Evolutionary conservation across 2,797 vertebrate species (phyloP), one percentile per base, ranked within the genome.

Genomic region (Paedocypris micromegethes): DNA sequence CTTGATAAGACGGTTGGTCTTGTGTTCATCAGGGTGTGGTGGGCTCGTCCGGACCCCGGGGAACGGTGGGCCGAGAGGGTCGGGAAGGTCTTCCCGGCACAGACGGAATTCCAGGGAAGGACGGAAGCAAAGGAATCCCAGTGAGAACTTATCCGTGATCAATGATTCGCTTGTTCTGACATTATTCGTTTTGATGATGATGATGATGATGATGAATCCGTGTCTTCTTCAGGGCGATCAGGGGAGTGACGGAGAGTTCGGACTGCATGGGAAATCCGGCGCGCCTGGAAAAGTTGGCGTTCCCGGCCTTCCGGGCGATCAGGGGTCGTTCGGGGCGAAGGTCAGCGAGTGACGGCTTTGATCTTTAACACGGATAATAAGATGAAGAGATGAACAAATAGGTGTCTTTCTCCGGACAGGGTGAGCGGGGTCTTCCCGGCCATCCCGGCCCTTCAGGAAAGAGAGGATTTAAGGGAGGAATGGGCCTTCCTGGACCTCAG

Each of bases 61-160:
- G 97, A 48, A 94, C 98, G 73, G 91, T 98, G 58, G 97, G 97
- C 63, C 90, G 93, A 77, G 95, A 96, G 72, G 97, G 97, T 2
- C 91, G 82, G 0, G 97, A 98, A 74, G 97, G 96, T 4, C 68
- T 83, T 0, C 82, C 90, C 1, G 97, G 97, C 4, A 64, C 82
- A 5, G 95, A 98, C 0, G 97, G 97, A 54, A 72, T 89, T 75
- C 90, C 88, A 0, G 97, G 95, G 73, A 93, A 92, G 78, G 94
- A 98, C 0, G 95, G 94, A 2, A 69, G 64, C 62, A 83, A 79
- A 60, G 97, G 96, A 73, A 78, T 86, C 64, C 89, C 82, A 86
- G 97, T 99, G 76, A 91, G 92, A 74, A n/a, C 9, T 49, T 3
- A 6, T 61, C 8, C 5, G 37, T 45, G 37, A 54, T 44, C 5